Evolutionary conservation across 2,113 vertebrate species (phyloP), one percentile per base, ranked within the genome.

Genomic region (Stegostoma tigrinum): DNA sequence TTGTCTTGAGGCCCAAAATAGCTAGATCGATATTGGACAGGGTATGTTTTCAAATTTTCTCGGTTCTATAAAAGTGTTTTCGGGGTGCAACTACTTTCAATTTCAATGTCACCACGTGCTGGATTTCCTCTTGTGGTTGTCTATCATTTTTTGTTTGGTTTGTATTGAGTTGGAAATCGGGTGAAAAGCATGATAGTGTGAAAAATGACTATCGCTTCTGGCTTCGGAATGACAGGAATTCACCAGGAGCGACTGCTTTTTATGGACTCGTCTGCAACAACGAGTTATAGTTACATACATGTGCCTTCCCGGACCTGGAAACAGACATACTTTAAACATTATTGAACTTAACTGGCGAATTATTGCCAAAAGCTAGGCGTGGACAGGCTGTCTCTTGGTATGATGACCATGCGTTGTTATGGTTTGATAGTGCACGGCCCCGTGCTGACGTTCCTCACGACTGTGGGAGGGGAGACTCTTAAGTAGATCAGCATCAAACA

Each of bases 181-280:
- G 45, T 21, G 24, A 68, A 7, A n/a, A 66, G 64, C 27, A 23
- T 70, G 24, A 21, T 72, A 48, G 42, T 75, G 68, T 95, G 67
- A 61, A 93, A 95, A 95, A 27, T 95, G 42, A 68, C 45, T 94
- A 3, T 42, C 23, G 68, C 3, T 95, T 34, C 42, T 75, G 94
- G 52, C 94, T 95, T 48, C 38, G 94, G 94, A 95, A 95, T 95
- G 94, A 95, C 67, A 72, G 94, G 94, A 95, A 95, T 95, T 72
- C 94, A 15, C 17, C 42, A 90, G 52, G 87, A 93, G 89, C 17
- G 34, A 95, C 68, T 52, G 68, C 42, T 48, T 45, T 72, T 95
- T 45, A 68, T 45, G 64, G 93, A 70, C 19, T 66, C 30, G 38
- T 94, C 24, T 94, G 24, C 27, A 52, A 30, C 45, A 8, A 48